Evolutionary conservation across 2,113 vertebrate species (phyloP).

Genomic region (Arizona elegans): DNA sequence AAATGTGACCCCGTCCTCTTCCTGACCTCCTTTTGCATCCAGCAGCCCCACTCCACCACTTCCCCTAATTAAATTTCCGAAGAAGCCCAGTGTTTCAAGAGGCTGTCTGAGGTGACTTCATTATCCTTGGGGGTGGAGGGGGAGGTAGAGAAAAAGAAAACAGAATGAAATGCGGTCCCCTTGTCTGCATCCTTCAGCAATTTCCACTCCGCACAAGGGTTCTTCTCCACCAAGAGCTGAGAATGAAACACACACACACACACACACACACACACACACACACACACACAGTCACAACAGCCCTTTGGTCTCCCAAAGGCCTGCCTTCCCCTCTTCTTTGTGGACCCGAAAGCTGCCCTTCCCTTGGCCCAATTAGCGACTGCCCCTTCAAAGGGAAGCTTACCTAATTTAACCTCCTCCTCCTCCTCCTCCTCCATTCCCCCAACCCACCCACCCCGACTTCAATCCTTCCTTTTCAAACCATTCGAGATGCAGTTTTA

Average conservation of each 20-base stretch:
- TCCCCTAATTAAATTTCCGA: not conserved
- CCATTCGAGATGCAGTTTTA: not conserved
- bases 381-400: not conserved
- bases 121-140: not conserved
- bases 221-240: not conserved
- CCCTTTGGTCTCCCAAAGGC: not conserved
- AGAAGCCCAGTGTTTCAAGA: not conserved
- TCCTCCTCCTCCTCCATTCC: not conserved
- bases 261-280: not conserved
- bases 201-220: not conserved
- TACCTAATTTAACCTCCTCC: not conserved
- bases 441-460: not conserved
- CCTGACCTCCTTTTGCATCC: not conserved
- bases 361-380: not conserved
- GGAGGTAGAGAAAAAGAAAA: too few species aligned
- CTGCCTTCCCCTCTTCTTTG: not conserved
- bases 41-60: not conserved
- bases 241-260: not conserved
- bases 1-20: not conserved
- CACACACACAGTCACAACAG: not conserved
- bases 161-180: not conserved
- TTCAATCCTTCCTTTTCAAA: not conserved
- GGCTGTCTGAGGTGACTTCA: not conserved
- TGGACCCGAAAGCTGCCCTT: not conserved
- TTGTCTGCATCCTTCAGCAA: not conserved